Evolutionary conservation across 92 coral and sea anemone genomes (phyloP), one percentile per base, ranked within the genome.

Genomic region (Parazoanthus swiftii): DNA sequence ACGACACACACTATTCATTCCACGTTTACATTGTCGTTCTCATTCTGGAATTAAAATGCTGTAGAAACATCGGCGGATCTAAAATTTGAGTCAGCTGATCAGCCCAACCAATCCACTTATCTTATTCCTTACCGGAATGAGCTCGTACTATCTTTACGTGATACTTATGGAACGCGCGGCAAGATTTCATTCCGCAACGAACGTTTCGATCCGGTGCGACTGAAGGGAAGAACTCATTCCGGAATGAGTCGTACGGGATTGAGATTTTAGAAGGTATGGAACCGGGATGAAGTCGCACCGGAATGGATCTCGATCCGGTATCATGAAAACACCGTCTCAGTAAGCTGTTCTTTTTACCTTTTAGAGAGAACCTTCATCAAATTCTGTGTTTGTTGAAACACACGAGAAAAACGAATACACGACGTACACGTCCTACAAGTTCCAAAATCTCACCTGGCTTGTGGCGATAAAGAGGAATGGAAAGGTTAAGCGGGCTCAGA

Each of bases 381-480:
- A 95, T 84, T 85, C 93, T n/a, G 91, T 95, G 46, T 95, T 95
- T 59, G 86, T 65, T 15, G 98, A 95, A 85, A 74, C 86, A 3
- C 95, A 92, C 15, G 89, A 91, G 39, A 85, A 87, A 76, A 92
- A 93, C 26, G 42, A 56, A 13, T 96, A 66, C 85, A 98, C 95
- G 75, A 86, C 97, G 4, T 95, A 89, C 63, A 48, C 83, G 16
- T 93, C 96, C 0, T 95, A 93, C 88, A 95, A 95, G 79, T 75
- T 90, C 88, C 91, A 78, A 1, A 86, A 23, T 33, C 77, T 33
- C 7, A 37, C 63, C 14, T 95, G 96, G 99, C 77, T 88, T 1
- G 92, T 96, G 13, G 99, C 93, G 14, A 86, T 96, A 8, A 95
- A 95, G 83, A 91, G 86, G 38, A 93, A 92, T 68, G 99, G 99